Conservation (phyloP, 2,888 invertebrate genomes). For the Drosophila peninsularis region DNA sequence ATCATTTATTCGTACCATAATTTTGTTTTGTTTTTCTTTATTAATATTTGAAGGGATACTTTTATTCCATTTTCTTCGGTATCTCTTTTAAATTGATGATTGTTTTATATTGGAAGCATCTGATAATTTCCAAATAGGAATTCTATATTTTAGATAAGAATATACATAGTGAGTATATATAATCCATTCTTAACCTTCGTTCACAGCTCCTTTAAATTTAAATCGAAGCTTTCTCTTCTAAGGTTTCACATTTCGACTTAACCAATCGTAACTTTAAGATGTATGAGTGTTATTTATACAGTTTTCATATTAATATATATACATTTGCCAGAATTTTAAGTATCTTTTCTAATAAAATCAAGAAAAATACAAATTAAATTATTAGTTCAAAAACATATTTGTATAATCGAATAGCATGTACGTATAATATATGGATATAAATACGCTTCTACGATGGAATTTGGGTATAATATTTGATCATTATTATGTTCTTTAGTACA, state of each 20-base stretch:
- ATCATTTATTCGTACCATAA: background rate
- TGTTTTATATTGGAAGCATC: constrained; percentile 61
- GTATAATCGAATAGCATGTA: background rate
- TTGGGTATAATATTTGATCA: background rate
- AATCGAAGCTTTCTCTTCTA: background rate
- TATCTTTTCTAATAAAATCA: background rate
- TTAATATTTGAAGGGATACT: constrained; percentile 2
- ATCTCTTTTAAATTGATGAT: constrained; percentile 44
- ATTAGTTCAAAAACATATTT: background rate
- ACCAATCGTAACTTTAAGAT: background rate
- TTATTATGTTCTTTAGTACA: background rate
- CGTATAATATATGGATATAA: background rate
- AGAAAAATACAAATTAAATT: background rate
- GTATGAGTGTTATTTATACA: background rate
- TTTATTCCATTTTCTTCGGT: background rate
- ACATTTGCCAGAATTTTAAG: background rate
- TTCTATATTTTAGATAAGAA: constrained; percentile 1
- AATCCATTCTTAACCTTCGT: background rate
- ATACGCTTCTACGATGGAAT: background rate
- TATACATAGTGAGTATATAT: background rate
- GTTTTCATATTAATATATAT: background rate
- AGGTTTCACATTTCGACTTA: background rate
- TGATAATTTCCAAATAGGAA: constrained; percentile 26
- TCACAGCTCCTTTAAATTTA: constrained; percentile 8
- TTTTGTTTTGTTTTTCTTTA: background rate